Evolutionary conservation across 2,113 vertebrate species (phyloP), one percentile per base, ranked within the genome.

Genomic region (Vanacampus margaritifer): DNA sequence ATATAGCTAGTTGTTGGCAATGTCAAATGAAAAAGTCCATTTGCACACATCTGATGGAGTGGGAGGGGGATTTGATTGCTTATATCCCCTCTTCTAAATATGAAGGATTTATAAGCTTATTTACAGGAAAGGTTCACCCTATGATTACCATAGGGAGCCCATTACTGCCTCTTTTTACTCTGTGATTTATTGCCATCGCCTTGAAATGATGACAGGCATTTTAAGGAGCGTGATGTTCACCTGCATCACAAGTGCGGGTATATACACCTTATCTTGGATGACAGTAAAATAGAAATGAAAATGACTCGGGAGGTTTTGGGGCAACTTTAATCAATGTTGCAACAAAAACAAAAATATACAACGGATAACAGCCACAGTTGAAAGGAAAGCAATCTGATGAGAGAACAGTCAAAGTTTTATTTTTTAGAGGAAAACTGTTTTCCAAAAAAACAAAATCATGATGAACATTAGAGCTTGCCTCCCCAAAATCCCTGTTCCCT

Each of bases 121-220:
- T 67, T 81, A 45, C 74, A 76, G 84, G 72, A 80, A 84, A 83
- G 64, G 79, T 76, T 68, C 75, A 74, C 67, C 79, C 68, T 50
- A 56, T 79, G 76, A 87, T 84, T 82, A 84, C 83, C 71, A 73
- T 36, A 58, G 76, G 74, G 86, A 86, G 80, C 72, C 84, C 74
- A 78, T 84, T 81, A 81, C 70, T 43, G 73, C 67, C 67, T 78
- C 74, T 76, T 56, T 76, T 59, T 76, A 68, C 39, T 24, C 66
- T 72, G 64, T 71, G 62, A 83, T 79, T 83, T 74, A 80, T 83
- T 71, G 59, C 61, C 9, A 35, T 65, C 67, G 66, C 63, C 62
- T 24, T 19, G 24, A 70, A 83, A 81, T 71, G 54, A 76, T 81
- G 77, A 70, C 61, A 56, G 61, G 78, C 73, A 82, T 78, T 74